These are phyloP conservation scores for Natator depressus DNA, from an alignment of 2,113 vertebrate species.

Conservation along the genomic window DNA sequence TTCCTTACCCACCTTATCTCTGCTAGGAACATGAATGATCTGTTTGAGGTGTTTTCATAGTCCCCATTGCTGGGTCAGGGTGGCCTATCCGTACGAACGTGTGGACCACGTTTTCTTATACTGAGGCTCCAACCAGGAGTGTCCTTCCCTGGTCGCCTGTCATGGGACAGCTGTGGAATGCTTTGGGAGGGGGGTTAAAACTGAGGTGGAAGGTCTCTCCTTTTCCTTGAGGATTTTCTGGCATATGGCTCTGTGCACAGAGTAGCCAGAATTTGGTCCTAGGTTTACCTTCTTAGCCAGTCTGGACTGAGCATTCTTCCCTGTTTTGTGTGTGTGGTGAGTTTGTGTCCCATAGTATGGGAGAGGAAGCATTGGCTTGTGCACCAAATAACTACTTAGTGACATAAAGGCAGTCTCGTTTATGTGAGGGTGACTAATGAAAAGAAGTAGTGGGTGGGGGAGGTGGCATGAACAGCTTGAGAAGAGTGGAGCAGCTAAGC, in stretches of 20 bases:
- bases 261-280: background rate
- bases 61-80: background rate
- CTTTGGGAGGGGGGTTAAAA: background rate
- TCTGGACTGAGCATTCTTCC: background rate
- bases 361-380: accelerated
- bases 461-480: background rate
- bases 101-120: background rate
- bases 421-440: accelerated
- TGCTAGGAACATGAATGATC: background rate
- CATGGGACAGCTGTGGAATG: background rate
- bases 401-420: background rate
- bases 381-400: background rate
- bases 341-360: accelerated
- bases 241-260: background rate
- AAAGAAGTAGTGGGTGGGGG: background rate
- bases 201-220: background rate
- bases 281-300: background rate
- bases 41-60: background rate
- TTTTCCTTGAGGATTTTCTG: background rate
- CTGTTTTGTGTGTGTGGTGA: accelerated
- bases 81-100: background rate
- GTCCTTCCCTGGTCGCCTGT: too few species aligned
- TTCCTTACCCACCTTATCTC: background rate
- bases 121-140: background rate
- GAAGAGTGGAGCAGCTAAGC: accelerated